Percentiles rank a stretch among this genome's conserved stretches.
phyloP scores from a whole-genome alignment of 2,888 invertebrate species.

The Phorcus lineatus region DNA sequence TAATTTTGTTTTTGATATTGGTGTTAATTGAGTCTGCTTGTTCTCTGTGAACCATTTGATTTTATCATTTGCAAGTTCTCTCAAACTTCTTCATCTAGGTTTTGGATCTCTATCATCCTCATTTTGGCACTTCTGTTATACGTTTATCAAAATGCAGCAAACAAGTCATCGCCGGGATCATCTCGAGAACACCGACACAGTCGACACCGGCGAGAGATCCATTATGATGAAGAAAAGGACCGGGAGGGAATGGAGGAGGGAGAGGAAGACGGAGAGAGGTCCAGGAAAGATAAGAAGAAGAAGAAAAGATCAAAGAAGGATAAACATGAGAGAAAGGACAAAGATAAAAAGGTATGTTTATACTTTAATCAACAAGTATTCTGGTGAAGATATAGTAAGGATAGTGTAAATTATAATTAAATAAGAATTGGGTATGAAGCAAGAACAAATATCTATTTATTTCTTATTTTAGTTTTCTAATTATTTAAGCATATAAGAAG shows the following conservation, averaged over 20 bases:
- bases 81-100: too few relatives aligned
- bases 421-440: too few relatives aligned
- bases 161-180: conserved; percentile 39
- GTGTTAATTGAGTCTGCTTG: too few relatives aligned
- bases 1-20: too few relatives aligned
- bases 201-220: neutral
- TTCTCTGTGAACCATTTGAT: too few relatives aligned
- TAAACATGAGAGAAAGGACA: conserved; percentile 35
- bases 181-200: conserved; percentile 40
- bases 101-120: too few relatives aligned
- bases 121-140: too few relatives aligned
- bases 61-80: too few relatives aligned
- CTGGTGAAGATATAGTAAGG: neutral
- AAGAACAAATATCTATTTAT: too few relatives aligned
- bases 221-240: neutral
- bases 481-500: too few relatives aligned
- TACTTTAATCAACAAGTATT: neutral
- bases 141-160: neutral
- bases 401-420: too few relatives aligned
- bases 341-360: conserved; percentile 21
- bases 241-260: neutral
- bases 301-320: conserved; percentile 16
- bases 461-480: too few relatives aligned
- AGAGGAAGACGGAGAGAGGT: neutral
- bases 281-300: conserved; percentile 18